These are phyloP conservation scores for Pseudachorutes palmiensis DNA, from an alignment of 1,140 invertebrate genomes.

Conservation along the genomic window DNA sequence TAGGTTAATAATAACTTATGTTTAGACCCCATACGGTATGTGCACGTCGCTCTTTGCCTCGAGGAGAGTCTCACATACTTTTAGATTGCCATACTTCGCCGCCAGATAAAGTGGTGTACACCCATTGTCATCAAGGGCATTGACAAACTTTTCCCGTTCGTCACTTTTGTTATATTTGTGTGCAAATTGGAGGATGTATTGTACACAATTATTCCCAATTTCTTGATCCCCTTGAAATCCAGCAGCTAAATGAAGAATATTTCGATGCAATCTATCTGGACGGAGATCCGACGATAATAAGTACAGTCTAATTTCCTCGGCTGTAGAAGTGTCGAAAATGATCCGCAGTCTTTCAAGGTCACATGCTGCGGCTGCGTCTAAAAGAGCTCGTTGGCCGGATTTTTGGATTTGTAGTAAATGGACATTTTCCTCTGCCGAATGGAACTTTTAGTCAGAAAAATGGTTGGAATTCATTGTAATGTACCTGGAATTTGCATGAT, in stretches of 20 bases:
- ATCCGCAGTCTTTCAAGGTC: too few species aligned
- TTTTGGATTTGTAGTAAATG: too few species aligned
- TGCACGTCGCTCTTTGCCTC: not conserved
- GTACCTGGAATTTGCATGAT: too few species aligned
- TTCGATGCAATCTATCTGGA: not conserved
- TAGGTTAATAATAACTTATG: not conserved
- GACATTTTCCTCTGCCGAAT: too few species aligned
- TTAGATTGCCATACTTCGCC: conserved; percentile 5
- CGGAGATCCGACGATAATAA: too few species aligned
- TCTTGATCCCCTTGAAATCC: not conserved
- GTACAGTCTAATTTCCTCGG: too few species aligned
- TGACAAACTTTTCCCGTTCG: not conserved
- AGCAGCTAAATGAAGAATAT: not conserved
- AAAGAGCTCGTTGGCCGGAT: too few species aligned
- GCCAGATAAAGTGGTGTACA: conserved; percentile 4
- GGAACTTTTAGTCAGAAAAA: too few species aligned
- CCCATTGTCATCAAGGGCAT: not conserved
- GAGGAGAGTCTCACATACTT: not conserved
- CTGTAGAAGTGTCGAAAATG: too few species aligned
- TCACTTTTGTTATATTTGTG: not conserved
- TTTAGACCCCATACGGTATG: not conserved
- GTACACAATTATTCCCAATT: not conserved
- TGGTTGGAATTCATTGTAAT: too few species aligned
- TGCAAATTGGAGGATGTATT: not conserved
- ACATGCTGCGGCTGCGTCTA: too few species aligned